Evolutionary conservation across 2,797 vertebrate species (phyloP), one percentile per base, ranked within the genome.

Genomic region (Gymnodraco acuticeps): DNA sequence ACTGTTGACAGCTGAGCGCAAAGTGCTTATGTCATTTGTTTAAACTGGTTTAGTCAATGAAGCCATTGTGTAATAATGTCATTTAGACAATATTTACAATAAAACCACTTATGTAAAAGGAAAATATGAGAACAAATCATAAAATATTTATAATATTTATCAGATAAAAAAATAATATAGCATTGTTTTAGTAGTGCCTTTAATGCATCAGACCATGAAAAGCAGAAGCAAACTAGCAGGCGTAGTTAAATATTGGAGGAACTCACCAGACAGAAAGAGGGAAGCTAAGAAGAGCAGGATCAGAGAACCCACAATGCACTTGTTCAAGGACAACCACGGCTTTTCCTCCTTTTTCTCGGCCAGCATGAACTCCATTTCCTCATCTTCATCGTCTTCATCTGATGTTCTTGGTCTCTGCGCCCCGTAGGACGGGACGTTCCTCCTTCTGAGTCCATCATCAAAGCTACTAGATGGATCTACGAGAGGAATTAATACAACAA

Each of bases 251-350:
- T 13, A 52, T 45, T 19, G 74, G 55, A 42, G 64, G 76, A 87
- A 88, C 93, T 94, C 58, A 95, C 95, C 94, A 50, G 94, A 94
- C 66, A 95, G 87, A 81, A 95, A 94, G 58, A 95, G 93, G 56
- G 94, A 94, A 60, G 94, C 94, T n/a, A 96, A 78, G 87, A 95
- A 95, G 48, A 96, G 93, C 64, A 96, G 85, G 19, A 94, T 85
- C 73, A 95, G 69, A 61, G 92, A 88, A 4, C 88, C 94, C 64
- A 92, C 85, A 23, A 95, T 93, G 78, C 94, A 93, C 80, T 93
- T 94, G 86, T 91, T 95, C 75, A 94, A 7, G 8, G 93, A 94
- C 42, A 95, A 89, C 80, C 92, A 91, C 0, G 80, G 75, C 70
- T 93, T 94, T 62, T 93, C 92, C 66, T 92, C 91, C 64, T 88